Evolutionary conservation across 2,888 invertebrate genomes (phyloP).

Genomic region (Cheilosia vernalis): DNA sequence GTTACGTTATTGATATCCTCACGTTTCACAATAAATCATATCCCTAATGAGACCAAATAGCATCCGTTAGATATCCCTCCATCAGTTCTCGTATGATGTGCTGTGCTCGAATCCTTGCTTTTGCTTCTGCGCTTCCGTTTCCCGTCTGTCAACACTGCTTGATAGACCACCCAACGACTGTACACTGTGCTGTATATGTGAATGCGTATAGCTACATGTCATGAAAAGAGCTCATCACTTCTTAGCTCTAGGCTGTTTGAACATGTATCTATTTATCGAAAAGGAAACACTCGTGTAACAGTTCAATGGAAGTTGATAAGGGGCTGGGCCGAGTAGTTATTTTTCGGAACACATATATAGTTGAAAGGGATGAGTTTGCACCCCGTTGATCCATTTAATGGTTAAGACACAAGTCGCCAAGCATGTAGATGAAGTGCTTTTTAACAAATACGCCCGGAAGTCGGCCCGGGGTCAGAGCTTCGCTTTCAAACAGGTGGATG

Average conservation of each 20-base stretch:
- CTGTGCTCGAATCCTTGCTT: slow-evolving; percentile 13
- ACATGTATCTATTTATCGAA: slow-evolving; percentile 52
- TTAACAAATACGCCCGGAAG: slow-evolving; percentile 31
- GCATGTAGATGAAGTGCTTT: slow-evolving; percentile 21
- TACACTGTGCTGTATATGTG: not conserved
- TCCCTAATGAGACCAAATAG: slow-evolving; percentile 48
- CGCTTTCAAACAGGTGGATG: slow-evolving; percentile 51
- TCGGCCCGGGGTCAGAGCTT: slow-evolving; percentile 11
- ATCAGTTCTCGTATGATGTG: not conserved
- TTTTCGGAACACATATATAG: slow-evolving; percentile 43
- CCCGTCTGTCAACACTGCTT: not conserved
- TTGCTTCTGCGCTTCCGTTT: slow-evolving; percentile 21
- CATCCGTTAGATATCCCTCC: slow-evolving; percentile 18
- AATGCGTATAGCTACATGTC: slow-evolving; percentile 13
- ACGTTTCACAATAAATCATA: slow-evolving; percentile 65
- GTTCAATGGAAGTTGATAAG: slow-evolving; percentile 63
- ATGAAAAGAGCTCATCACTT: slow-evolving; percentile 68
- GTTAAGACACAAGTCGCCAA: not conserved
- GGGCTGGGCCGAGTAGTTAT: slow-evolving; percentile 65
- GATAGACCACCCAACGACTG: not conserved
- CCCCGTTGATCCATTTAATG: slow-evolving; percentile 25
- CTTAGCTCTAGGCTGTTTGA: slow-evolving; percentile 56
- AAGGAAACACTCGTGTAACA: slow-evolving; percentile 33
- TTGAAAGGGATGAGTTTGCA: slow-evolving; percentile 12
- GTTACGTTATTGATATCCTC: slow-evolving; percentile 60